Base-by-base conservation (phyloP, 2,888 invertebrate genomes). In the Meiosimyza platycephala region DNA sequence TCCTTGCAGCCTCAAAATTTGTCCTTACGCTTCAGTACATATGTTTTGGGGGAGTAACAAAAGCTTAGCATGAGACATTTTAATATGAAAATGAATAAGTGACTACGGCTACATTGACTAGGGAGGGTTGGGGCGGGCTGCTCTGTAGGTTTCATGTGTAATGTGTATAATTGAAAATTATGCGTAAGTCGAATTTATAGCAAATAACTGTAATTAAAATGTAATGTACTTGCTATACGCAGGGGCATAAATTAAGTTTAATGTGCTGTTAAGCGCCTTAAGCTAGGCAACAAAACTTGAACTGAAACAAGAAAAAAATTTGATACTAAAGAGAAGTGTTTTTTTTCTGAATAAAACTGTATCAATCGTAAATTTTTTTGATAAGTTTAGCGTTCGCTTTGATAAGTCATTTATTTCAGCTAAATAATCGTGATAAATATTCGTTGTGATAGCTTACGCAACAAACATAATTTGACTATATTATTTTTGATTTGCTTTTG, bases 91-190 rank as follows among this genome's bases (percentile, higher is more conserved):
- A 40, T 40, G 40, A 54, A 54, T 54, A 62, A 51, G 18, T 70
- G 47, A 7, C 51, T n/a, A 52, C 48, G 22, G 22, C 50, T 11
- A 7, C 13, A 7, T 3, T 12, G 57, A 13, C 3, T 1, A 33
- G 40, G 3, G 40, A n/a, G 40, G 40, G 7, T 6, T 40, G 40
- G 40, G 40, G 40, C 28, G n/a, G 60, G 40, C 15, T 15, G 16
- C 18, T 7, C 33, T 60, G 11, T 12, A 60, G 60, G 9, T 28
- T 40, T 40, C 40, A 40, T 40, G 6, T 6, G 40, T 6, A 33
- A n/a, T 12, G 63, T 9, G 12, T 12, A 47, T 52, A 54, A 70
- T 70, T 70, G 62, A 11, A 70, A 62, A 63, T 70, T 63, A 70
- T 63, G 63, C 40, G 47, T 15, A 15, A 22, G 16, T 63, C n/a